phyloP scores from a whole-genome alignment of 2,797 vertebrate genomes.

The Acanthurus tractus region DNA sequence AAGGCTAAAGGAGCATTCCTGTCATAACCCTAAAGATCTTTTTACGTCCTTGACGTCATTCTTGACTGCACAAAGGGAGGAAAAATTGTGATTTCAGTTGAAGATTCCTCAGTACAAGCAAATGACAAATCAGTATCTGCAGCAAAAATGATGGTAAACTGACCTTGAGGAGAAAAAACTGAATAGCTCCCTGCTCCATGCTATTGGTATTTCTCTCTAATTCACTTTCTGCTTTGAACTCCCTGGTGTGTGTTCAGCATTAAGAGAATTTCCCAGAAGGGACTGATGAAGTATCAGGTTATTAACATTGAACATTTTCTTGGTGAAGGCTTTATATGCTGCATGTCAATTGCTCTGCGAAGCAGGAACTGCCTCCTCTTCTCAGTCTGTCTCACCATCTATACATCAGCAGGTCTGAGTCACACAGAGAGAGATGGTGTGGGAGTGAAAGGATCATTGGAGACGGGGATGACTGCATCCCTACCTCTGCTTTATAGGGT shows the following conservation, averaged over 20 bases:
- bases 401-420: slow-evolving; percentile 81
- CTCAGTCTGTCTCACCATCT: slow-evolving; percentile 71
- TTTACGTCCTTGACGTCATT: neutral
- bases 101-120: neutral
- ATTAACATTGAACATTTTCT: slow-evolving; percentile 66
- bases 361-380: slow-evolving; percentile 67
- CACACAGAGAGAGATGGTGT: slow-evolving; percentile 70
- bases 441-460: slow-evolving; percentile 73
- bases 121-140: slow-evolving; percentile 17
- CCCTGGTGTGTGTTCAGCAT: slow-evolving; percentile 36
- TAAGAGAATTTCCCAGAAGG: slow-evolving; percentile 49
- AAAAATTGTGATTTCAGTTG: neutral
- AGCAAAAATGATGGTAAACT: slow-evolving; percentile 20
- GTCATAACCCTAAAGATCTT: neutral
- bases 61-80: neutral
- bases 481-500: slow-evolving; percentile 67
- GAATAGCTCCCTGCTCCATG: neutral
- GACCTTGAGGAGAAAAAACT: slow-evolving; percentile 29
- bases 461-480: slow-evolving; percentile 61
- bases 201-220: slow-evolving; percentile 41
- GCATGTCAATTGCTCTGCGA: slow-evolving; percentile 60
- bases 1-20: slow-evolving; percentile 1
- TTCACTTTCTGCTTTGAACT: slow-evolving; percentile 24
- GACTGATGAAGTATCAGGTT: slow-evolving; percentile 57
- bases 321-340: slow-evolving; percentile 50